Conservation (phyloP, 2,797 vertebrate species). For the Zalophus californianus region DNA sequence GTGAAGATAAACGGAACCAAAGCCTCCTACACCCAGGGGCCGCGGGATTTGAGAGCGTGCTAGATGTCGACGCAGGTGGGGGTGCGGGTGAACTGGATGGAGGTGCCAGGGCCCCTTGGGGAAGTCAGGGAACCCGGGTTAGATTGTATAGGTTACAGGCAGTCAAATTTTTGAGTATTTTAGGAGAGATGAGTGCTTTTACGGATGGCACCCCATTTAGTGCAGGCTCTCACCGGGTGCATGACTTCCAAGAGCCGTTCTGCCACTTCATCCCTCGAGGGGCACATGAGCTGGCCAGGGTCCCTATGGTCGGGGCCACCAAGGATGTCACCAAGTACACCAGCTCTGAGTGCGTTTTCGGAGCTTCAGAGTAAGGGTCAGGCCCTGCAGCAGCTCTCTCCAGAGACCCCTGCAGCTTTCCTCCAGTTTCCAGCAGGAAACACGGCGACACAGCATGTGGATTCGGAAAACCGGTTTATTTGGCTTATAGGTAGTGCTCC, state of each 20-base stretch:
- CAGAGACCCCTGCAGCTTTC: not conserved
- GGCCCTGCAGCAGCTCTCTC: not conserved
- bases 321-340: too few species aligned
- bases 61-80: not conserved
- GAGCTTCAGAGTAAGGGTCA: not conserved
- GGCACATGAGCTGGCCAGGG: not conserved
- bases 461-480: too few species aligned
- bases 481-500: too few species aligned
- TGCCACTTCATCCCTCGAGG: not conserved
- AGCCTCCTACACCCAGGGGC: not conserved
- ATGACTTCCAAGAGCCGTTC: too few species aligned
- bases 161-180: too few species aligned
- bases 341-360: not conserved
- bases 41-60: not conserved
- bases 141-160: not conserved
- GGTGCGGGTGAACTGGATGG: not conserved
- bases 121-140: not conserved
- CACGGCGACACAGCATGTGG: too few species aligned
- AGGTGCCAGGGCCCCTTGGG: too few species aligned
- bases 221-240: accelerated
- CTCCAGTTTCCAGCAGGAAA: too few species aligned
- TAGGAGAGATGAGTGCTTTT: not conserved
- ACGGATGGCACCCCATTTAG: not conserved
- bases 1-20: not conserved
- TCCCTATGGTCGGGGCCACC: too few species aligned